These are phyloP conservation scores for Brevimyrus niger DNA, from an alignment of 2,113 vertebrate species.

Conservation along the genomic window DNA sequence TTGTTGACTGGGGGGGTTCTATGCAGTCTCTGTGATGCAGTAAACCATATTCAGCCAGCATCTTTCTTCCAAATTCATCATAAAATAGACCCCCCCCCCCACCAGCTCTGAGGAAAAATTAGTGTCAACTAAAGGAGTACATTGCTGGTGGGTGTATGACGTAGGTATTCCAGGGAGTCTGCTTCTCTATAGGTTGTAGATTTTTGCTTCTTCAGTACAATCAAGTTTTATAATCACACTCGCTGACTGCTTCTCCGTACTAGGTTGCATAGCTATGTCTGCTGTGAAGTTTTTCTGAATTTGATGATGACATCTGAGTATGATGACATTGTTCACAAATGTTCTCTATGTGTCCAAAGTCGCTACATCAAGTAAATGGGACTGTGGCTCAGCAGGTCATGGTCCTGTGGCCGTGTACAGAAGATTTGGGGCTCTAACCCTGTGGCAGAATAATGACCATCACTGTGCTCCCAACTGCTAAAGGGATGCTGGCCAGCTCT, in stretches of 20 bases:
- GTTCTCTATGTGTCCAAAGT: not conserved
- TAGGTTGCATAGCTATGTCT: not conserved
- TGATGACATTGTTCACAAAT: not conserved
- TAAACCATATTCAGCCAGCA: slow-evolving; percentile 32
- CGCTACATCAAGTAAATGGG: not conserved
- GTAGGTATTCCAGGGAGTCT: not conserved
- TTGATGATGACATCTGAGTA: not conserved
- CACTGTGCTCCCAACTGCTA: no score
- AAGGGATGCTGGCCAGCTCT: no score
- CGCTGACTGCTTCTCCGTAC: no score
- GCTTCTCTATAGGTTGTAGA: not conserved
- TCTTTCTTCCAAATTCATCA: slow-evolving; percentile 25
- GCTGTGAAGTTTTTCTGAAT: not conserved
- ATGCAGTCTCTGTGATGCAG: slow-evolving; percentile 59
- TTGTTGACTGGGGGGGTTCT: slow-evolving; percentile 44
- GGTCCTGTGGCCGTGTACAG: not conserved
- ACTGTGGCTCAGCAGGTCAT: not conserved
- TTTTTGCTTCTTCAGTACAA: not conserved
- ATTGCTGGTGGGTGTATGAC: not conserved
- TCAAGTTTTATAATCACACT: not conserved
- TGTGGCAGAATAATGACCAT: not conserved
- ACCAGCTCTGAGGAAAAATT: not conserved
- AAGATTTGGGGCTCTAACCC: not conserved
- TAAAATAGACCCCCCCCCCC: not conserved
- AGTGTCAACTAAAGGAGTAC: not conserved